These are phyloP conservation scores for Ceratosolen fusciceps DNA, from an alignment of 1,140 invertebrate genomes.

Conservation along the genomic window DNA sequence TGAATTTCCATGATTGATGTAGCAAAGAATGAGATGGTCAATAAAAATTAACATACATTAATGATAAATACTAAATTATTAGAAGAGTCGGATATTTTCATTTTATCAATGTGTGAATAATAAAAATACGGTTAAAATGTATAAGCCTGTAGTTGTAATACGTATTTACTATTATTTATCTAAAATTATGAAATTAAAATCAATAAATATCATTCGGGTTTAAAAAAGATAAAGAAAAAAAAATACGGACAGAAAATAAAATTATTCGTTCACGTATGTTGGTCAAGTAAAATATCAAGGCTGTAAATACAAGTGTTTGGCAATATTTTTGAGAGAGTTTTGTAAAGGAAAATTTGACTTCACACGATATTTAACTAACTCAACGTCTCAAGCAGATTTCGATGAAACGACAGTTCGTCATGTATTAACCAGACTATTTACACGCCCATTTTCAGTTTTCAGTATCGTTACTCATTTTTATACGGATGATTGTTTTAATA, in stretches of 20 bases:
- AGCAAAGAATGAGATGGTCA: too few relatives aligned
- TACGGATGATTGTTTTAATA: neutral
- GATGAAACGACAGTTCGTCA: conserved; percentile 36
- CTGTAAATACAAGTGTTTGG: conserved; percentile 23
- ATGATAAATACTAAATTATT: too few relatives aligned
- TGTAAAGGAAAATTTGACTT: conserved; percentile 18
- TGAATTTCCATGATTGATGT: too few relatives aligned
- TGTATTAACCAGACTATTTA: conserved; percentile 38
- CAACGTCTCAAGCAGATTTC: conserved; percentile 9
- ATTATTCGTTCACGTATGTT: neutral
- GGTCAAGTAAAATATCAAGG: conserved; percentile 7
- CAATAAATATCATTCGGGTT: neutral
- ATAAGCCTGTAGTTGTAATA: too few relatives aligned
- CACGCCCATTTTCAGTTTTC: conserved; percentile 30
- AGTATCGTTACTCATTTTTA: conserved; percentile 26
- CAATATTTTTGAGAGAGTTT: conserved; percentile 22
- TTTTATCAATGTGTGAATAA: too few relatives aligned
- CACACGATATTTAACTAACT: conserved; percentile 5
- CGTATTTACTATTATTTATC: neutral
- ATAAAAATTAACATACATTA: too few relatives aligned
- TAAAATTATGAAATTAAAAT: neutral
- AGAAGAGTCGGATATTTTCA: too few relatives aligned
- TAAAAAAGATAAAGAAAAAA: neutral
- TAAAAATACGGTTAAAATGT: too few relatives aligned
- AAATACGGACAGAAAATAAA: neutral